Evolutionary conservation across 2,113 vertebrate species (phyloP).

Genomic region (Silurus asotus): DNA sequence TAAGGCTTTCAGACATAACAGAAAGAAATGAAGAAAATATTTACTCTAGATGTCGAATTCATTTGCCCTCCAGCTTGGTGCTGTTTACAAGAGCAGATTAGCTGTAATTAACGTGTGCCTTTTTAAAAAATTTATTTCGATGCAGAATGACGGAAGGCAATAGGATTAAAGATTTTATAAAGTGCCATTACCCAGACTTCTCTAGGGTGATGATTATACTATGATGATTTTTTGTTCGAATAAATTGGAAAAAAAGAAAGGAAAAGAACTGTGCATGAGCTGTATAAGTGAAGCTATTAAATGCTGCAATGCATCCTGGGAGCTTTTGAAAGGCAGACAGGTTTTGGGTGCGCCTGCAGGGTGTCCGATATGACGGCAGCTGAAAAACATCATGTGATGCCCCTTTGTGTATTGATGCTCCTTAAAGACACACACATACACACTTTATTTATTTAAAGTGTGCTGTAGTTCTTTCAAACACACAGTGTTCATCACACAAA

Average conservation of each 20-base stretch:
- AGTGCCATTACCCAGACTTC: neutral
- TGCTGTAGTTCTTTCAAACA: neutral
- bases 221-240: neutral
- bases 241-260: neutral
- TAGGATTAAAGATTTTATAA: neutral
- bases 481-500: neutral
- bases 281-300: neutral
- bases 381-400: conserved; percentile 14
- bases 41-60: conserved; percentile 31
- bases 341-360: conserved; percentile 7
- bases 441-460: conserved; percentile 2
- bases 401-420: neutral
- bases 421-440: neutral
- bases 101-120: neutral
- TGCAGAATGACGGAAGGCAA: neutral
- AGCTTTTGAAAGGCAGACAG: neutral
- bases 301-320: conserved; percentile 18
- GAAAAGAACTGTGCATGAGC: neutral
- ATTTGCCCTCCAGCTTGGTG: conserved; percentile 23
- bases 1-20: conserved; percentile 19
- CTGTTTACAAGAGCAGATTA: conserved; percentile 34
- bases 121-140: neutral
- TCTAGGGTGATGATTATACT: neutral
- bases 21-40: conserved; percentile 15
- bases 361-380: neutral